A percentile compares a stretch with the other conserved stretches of the same genome.
These are phyloP conservation scores for Nemoura dubitans DNA, from an alignment of 2,888 invertebrate species.

Conservation along the genomic window DNA sequence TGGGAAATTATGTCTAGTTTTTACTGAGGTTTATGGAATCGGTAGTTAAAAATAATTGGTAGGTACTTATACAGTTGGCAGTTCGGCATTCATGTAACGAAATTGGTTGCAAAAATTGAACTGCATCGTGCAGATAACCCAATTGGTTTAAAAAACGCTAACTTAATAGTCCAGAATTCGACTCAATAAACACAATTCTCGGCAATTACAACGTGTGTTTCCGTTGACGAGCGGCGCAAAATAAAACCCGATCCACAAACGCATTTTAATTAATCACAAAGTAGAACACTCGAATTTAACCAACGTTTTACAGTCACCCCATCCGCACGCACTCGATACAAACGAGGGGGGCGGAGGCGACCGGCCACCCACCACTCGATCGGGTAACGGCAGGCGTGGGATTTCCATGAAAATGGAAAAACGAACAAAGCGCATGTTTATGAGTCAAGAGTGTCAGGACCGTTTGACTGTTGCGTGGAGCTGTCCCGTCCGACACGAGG, in stretches of 20 bases:
- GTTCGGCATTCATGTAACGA: not conserved
- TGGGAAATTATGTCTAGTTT: not conserved
- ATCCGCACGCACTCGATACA: not conserved
- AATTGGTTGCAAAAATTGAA: not conserved
- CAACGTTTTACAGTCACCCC: not conserved
- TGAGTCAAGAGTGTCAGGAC: not conserved
- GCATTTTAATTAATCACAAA: not conserved
- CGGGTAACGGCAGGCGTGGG: not conserved
- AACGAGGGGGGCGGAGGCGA: not conserved
- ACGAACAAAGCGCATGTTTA: not conserved
- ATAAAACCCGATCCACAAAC: not conserved
- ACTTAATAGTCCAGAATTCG: not conserved
- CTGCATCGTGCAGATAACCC: not conserved
- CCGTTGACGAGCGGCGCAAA: not conserved
- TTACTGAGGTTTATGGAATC: not conserved
- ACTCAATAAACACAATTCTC: not conserved
- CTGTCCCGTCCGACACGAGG: not conserved
- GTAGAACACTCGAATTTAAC: not conserved
- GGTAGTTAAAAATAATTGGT: not conserved
- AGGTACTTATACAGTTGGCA: not conserved
- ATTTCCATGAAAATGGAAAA: conserved; percentile 4
- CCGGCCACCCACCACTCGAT: not conserved
- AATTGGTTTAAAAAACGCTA: not conserved
- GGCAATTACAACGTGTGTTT: not conserved
- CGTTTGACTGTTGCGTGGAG: not conserved